Conservation (phyloP, 1,140 invertebrate species). For the Drosophila burlai region DNA sequence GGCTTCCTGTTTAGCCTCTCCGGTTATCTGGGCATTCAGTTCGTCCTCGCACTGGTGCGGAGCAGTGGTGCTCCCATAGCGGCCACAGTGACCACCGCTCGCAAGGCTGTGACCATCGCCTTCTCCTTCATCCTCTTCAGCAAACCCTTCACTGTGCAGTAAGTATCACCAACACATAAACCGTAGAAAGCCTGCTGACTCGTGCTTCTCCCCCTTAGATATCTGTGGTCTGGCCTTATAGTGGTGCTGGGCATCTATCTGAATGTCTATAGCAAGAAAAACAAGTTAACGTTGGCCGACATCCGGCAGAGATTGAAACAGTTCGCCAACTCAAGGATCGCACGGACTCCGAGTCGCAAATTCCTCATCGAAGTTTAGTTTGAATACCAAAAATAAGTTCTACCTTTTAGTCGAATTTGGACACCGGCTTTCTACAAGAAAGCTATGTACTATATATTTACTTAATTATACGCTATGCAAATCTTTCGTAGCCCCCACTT, state of each 20-base stretch:
- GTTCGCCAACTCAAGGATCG: slow-evolving; percentile 30
- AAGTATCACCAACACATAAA: slow-evolving; percentile 85
- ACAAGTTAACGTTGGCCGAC: slow-evolving; percentile 84
- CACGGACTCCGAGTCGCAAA: slow-evolving; percentile 68
- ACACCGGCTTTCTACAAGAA: slow-evolving; percentile 51
- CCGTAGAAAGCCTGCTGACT: neutral
- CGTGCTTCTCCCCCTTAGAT: slow-evolving; percentile 87
- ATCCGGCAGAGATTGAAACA: slow-evolving; percentile 64
- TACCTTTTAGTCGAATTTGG: slow-evolving; percentile 55
- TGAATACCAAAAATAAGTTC: slow-evolving; percentile 53
- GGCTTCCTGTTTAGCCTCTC: slow-evolving; percentile 94
- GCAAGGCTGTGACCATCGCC: slow-evolving; percentile 96
- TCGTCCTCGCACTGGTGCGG: slow-evolving; percentile 94
- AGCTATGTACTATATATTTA: slow-evolving; percentile 55
- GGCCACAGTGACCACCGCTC: slow-evolving; percentile 94
- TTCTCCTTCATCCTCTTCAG: slow-evolving; percentile 97
- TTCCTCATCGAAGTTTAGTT: slow-evolving; percentile 79
- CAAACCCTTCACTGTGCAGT: slow-evolving; percentile 97
- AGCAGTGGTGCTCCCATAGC: slow-evolving; percentile 95
- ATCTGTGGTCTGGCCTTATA: slow-evolving; percentile 95
- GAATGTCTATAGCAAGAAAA: slow-evolving; percentile 93
- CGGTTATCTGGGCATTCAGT: slow-evolving; percentile 96
- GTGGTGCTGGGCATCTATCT: slow-evolving; percentile 96
- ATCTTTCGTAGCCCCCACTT: slow-evolving; percentile 6
- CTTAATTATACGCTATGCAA: slow-evolving; percentile 51